Conservation (phyloP, 2,888 invertebrate species). For the Sisyra terminalis region DNA sequence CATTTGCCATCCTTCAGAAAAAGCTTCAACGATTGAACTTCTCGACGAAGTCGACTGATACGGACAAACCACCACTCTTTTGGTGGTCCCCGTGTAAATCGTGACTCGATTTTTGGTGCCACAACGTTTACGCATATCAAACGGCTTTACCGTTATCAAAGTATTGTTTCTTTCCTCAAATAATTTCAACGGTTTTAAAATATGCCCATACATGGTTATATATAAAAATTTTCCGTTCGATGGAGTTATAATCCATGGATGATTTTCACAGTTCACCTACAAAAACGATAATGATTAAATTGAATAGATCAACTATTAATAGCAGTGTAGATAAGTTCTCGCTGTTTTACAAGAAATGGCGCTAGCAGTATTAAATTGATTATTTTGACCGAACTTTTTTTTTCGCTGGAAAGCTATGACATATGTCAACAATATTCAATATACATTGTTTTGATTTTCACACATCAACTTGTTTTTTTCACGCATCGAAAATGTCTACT, state of each 20-base stretch:
- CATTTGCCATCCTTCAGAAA: slow-evolving; percentile 64
- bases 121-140: slow-evolving; percentile 33
- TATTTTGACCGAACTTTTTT: too few species aligned
- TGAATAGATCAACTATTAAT: too few species aligned
- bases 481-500: too few species aligned
- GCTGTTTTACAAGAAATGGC: too few species aligned
- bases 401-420: too few species aligned
- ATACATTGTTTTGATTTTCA: too few species aligned
- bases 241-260: slow-evolving; percentile 68
- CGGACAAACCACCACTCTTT: slow-evolving; percentile 41
- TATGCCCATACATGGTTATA: slow-evolving; percentile 55
- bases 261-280: slow-evolving; percentile 62
- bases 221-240: slow-evolving; percentile 60
- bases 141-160: slow-evolving; percentile 13
- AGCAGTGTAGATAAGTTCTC: too few species aligned
- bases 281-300: slow-evolving; percentile 14
- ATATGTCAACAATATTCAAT: too few species aligned
- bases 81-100: slow-evolving; percentile 51
- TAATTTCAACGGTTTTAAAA: slow-evolving; percentile 17
- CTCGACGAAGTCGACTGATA: slow-evolving; percentile 32
- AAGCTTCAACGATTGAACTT: slow-evolving; percentile 58
- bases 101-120: slow-evolving; percentile 63
- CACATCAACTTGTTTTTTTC: too few species aligned
- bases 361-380: too few species aligned
- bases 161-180: slow-evolving; percentile 2